Evolutionary conservation across 2,888 invertebrate species (phyloP), one percentile per base, ranked within the genome.

Genomic region (Drosophila ezoana): DNA sequence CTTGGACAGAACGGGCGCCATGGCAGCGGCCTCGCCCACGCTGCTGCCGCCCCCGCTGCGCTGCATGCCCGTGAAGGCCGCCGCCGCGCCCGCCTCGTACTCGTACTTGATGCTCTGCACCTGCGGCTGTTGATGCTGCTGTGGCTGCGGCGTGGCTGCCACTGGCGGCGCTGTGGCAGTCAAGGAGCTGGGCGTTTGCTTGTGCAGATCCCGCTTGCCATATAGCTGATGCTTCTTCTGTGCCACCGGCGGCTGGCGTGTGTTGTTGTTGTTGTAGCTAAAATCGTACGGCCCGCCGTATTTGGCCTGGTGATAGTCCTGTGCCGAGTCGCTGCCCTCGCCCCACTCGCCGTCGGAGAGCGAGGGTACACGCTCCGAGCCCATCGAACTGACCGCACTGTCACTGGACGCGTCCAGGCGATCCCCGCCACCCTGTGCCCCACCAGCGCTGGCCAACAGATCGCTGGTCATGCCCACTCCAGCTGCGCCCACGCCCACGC

Each of bases 201-300:
- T 97, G 92, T 97, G 96, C 87, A 96, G 95, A 92, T 96, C 96
- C 79, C 97, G 93, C 91, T 97, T 97, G 8, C 97, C 98, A 90
- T 97, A 98, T 95, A 98, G 96, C 87, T 97, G 97, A 90, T 97
- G 97, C 91, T 98, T 98, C 93, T 98, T 98, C 92, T 97, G 97
- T 0, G 96, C 96, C 45, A 95, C 95, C 8, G 95, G 95, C 35
- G 95, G 95, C 76, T 94, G 93, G 38, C 94, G 93, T 3, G 93
- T 93, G 41, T 83, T 81, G 41, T 93, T 94, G 41, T 93, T 94
- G 40, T 93, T 94, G 88, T 95, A 95, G 83, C 94, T 95, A 83
- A 95, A 95, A 90, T 95, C 95, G 90, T 96, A 96, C 1, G 96
- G 95, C 3, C 90, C 91, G 8, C 88, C 91, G 56, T 91, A 92